Percentiles rank a stretch among this genome's conserved stretches.
Evolutionary conservation across 2,888 invertebrate genomes (phyloP).

Genomic region (Acanthococcus lagerstroemiae): DNA sequence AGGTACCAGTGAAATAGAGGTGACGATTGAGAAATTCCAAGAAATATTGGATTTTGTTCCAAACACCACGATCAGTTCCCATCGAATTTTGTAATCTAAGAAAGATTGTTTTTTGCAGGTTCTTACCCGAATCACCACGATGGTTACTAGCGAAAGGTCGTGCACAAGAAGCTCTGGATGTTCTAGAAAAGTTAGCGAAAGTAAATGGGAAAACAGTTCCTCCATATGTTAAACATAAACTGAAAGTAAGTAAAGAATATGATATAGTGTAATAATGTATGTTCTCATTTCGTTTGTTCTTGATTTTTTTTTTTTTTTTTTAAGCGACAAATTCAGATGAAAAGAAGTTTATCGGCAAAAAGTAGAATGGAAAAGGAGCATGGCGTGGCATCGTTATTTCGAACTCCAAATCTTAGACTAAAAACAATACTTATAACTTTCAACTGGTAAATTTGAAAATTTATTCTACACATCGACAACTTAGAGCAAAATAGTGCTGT

Average conservation of each 20-base stretch:
- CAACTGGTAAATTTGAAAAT: constrained; percentile 54
- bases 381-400: constrained; percentile 56
- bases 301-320: background rate
- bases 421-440: constrained; percentile 76
- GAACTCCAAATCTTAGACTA: constrained; percentile 78
- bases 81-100: no score
- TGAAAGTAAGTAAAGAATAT: constrained; percentile 43
- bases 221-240: constrained; percentile 56
- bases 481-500: no score
- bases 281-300: background rate
- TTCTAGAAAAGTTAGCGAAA: constrained; percentile 65
- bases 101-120: no score
- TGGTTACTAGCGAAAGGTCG: constrained; percentile 79
- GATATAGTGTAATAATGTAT: background rate
- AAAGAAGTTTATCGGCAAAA: constrained; percentile 49
- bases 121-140: constrained; percentile 80
- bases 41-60: no score
- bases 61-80: background rate
- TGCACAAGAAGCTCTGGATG: constrained; percentile 67
- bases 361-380: constrained; percentile 44
- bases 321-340: constrained; percentile 59
- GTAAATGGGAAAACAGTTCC: constrained; percentile 69
- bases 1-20: background rate
- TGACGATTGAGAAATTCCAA: no score
- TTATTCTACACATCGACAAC: no score